Conservation (phyloP, 1,140 invertebrate species). For the Aphis gossypii region DNA sequence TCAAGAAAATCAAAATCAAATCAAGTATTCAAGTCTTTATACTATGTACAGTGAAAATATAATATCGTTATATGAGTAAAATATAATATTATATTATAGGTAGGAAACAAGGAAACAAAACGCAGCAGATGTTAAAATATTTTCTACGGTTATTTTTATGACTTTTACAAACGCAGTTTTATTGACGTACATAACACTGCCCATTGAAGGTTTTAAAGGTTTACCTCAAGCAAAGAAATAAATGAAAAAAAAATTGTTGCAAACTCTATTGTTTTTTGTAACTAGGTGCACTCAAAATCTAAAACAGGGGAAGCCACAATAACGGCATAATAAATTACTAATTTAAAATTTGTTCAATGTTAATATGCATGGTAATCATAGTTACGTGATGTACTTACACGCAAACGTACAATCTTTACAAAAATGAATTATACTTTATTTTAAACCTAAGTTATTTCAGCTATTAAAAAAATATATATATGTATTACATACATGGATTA, state of each 20-base stretch:
- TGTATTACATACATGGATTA: background rate
- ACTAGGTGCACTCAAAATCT: background rate
- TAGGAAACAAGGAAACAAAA: background rate
- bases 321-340: background rate
- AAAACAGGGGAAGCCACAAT: background rate
- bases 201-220: constrained; percentile 6
- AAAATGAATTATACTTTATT: background rate
- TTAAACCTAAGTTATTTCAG: background rate
- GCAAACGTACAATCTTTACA: background rate
- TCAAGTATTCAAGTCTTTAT: background rate
- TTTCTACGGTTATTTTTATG: background rate
- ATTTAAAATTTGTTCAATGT: background rate
- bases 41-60: background rate
- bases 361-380: background rate
- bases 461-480: background rate
- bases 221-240: background rate
- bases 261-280: background rate
- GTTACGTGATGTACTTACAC: background rate
- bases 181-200: background rate
- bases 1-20: background rate
- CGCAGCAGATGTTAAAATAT: background rate
- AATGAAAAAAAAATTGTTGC: background rate
- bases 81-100: background rate
- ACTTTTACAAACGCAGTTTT: background rate
- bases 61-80: no score